These are phyloP conservation scores for Sylvia borin DNA, from an alignment of 2,797 vertebrate species.

Conservation along the genomic window DNA sequence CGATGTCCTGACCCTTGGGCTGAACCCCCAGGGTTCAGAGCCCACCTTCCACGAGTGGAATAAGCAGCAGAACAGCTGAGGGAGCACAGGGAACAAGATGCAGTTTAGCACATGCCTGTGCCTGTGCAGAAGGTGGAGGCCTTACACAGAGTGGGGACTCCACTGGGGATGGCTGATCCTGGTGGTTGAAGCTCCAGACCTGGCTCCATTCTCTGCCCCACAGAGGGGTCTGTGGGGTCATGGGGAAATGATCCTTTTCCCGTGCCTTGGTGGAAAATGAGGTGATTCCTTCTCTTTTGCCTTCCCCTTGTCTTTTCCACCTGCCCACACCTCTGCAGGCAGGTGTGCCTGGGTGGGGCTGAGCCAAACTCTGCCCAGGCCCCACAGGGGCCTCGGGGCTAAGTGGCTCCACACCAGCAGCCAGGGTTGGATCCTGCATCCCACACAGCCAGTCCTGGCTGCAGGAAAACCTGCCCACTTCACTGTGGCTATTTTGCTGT, in stretches of 20 bases:
- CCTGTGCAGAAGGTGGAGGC: not conserved
- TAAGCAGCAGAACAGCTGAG: not conserved
- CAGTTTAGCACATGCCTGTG: not conserved
- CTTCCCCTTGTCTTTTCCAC: not conserved
- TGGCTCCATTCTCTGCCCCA: not conserved
- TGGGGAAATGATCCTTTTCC: fast-evolving
- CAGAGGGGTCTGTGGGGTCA: not conserved
- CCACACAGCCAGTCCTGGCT: not conserved
- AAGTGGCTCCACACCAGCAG: not conserved
- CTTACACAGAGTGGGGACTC: not conserved
- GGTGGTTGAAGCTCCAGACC: not conserved
- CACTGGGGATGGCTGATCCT: not conserved
- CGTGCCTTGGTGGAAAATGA: not conserved
- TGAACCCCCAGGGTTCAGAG: not conserved
- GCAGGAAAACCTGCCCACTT: not conserved
- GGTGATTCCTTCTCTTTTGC: not conserved
- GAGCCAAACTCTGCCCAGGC: not conserved
- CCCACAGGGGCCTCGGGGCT: not conserved
- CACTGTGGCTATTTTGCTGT: not conserved
- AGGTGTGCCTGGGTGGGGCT: not conserved
- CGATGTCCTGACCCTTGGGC: not conserved
- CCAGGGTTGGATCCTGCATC: not conserved
- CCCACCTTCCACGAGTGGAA: not conserved
- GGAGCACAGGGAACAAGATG: not conserved
- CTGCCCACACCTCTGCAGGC: not conserved